phyloP scores from a whole-genome alignment of 2,113 vertebrate genomes.

The Oreotrochilus melanogaster region DNA sequence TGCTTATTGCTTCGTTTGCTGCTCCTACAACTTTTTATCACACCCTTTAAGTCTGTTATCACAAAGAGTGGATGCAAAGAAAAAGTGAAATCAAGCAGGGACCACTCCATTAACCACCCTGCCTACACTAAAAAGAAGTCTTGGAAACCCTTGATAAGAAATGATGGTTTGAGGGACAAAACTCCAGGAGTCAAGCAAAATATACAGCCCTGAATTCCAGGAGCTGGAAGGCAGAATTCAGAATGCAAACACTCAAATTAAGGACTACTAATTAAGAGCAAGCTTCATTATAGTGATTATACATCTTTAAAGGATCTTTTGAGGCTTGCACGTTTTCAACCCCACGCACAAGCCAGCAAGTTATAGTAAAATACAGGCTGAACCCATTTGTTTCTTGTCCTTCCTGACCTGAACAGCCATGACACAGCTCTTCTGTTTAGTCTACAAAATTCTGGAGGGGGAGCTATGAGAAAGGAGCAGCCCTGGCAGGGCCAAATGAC shows the following conservation, averaged over 20 bases:
- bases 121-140: neutral
- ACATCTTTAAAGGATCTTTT: neutral
- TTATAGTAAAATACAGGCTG: neutral
- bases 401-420: neutral
- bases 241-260: neutral
- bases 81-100: neutral
- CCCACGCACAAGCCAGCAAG: neutral
- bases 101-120: neutral
- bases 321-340: neutral
- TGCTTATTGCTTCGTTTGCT: conserved; percentile 36
- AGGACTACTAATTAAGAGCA: conserved; percentile 25
- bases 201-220: neutral
- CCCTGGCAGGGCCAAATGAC: neutral
- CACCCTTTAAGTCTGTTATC: conserved; percentile 24
- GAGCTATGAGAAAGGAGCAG: neutral
- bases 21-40: conserved; percentile 10
- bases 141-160: neutral
- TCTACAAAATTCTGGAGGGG: neutral
- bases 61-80: conserved; percentile 22
- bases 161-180: neutral
- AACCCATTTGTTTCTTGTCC: fast-evolving
- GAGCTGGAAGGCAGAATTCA: neutral
- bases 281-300: neutral
- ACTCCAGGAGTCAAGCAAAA: neutral
- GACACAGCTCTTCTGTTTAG: neutral